Conservation (phyloP, 2,888 invertebrate species). For the Stenurella melanura region DNA sequence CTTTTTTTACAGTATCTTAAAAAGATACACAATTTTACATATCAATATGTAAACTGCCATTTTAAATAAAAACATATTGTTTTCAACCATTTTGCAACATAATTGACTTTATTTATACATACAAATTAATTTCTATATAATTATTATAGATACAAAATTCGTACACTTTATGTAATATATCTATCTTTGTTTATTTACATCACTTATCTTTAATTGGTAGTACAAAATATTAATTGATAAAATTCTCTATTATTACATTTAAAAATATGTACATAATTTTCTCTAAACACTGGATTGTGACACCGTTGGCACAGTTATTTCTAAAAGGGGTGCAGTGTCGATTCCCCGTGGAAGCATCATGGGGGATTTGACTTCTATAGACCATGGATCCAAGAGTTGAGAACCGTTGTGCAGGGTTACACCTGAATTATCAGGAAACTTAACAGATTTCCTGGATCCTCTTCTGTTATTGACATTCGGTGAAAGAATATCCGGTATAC, state of each 20-base stretch:
- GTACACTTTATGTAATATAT: conserved; percentile 14
- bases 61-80: conserved; percentile 50
- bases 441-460: conserved; percentile 80
- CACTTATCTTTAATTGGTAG: neutral
- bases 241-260: conserved; percentile 14
- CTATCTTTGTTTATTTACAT: conserved; percentile 21
- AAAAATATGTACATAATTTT: conserved; percentile 32
- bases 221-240: conserved; percentile 23
- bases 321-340: conserved; percentile 66
- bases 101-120: conserved; percentile 47
- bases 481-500: conserved; percentile 58
- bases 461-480: conserved; percentile 72
- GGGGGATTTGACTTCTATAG: conserved; percentile 66
- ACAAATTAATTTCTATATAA: conserved; percentile 28
- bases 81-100: conserved; percentile 31
- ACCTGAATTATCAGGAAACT: conserved; percentile 77
- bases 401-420: conserved; percentile 63
- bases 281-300: conserved; percentile 45
- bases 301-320: conserved; percentile 45
- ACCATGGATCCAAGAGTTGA: conserved; percentile 69
- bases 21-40: conserved; percentile 23
- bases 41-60: conserved; percentile 45
- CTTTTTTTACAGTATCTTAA: conserved; percentile 20
- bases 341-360: conserved; percentile 56
- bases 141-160: conserved; percentile 34